These are phyloP conservation scores for Cosmia trapezina DNA, from an alignment of 2,888 invertebrate species.

Conservation along the genomic window DNA sequence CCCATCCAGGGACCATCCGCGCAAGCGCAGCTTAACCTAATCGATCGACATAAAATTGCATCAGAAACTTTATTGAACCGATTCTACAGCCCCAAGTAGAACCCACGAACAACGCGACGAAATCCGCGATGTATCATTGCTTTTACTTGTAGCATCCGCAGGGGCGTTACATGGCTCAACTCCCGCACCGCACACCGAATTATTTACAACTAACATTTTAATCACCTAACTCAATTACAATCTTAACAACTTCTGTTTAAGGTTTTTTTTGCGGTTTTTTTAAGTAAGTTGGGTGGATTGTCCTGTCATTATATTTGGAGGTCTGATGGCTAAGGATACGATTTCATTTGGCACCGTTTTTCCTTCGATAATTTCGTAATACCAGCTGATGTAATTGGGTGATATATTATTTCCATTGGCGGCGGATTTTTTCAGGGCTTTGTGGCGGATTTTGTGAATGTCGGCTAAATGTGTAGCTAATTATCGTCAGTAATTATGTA, in stretches of 20 bases:
- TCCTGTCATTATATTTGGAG: slow-evolving; percentile 86
- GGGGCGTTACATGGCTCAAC: slow-evolving; percentile 80
- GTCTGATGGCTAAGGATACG: slow-evolving; percentile 80
- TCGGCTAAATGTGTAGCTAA: slow-evolving; percentile 3
- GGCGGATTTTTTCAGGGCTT: slow-evolving; percentile 59
- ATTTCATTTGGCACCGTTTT: slow-evolving; percentile 81
- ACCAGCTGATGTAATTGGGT: slow-evolving; percentile 45
- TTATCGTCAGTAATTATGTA: slow-evolving; percentile 10
- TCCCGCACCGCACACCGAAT: slow-evolving; percentile 75
- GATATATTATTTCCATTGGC: slow-evolving; percentile 58
- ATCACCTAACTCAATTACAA: slow-evolving; percentile 36
- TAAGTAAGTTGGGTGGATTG: slow-evolving; percentile 66
- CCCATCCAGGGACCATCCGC: too few species aligned
- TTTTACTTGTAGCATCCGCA: slow-evolving; percentile 86
- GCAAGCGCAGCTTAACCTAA: too few species aligned
- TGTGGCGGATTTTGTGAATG: slow-evolving; percentile 9
- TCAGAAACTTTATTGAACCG: not conserved
- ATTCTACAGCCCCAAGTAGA: slow-evolving; percentile 66
- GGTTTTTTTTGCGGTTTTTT: slow-evolving; percentile 34
- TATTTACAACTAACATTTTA: slow-evolving; percentile 71
- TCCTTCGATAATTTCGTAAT: slow-evolving; percentile 67
- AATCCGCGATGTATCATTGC: slow-evolving; percentile 86
- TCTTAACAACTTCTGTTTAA: slow-evolving; percentile 33
- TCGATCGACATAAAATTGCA: slow-evolving; percentile 2
- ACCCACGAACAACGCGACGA: slow-evolving; percentile 78